A percentile compares a stretch with the other conserved stretches of the same genome.
Conservation (phyloP, 1,140 invertebrate species). For the Heliothis virescens region DNA sequence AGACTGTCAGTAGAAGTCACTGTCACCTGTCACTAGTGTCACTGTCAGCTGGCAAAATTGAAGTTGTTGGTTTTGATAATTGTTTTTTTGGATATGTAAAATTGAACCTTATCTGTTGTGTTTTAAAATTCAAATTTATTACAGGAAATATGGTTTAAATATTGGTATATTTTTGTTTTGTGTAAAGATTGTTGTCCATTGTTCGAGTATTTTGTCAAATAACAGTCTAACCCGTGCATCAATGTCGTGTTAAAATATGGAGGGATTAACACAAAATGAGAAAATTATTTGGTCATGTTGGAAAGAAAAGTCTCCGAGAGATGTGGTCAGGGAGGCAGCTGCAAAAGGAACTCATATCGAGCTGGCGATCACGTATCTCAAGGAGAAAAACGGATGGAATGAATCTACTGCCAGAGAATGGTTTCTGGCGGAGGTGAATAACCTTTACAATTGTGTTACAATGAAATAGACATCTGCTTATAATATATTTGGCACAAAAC, state of each 20-base stretch:
- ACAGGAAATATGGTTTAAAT: background rate
- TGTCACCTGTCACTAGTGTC: too few relatives aligned
- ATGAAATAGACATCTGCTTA: background rate
- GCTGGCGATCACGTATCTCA: slow-evolving; percentile 87
- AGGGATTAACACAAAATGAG: slow-evolving; percentile 85
- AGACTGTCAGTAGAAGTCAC: too few relatives aligned
- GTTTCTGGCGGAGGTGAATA: slow-evolving; percentile 86
- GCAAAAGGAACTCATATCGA: slow-evolving; percentile 88
- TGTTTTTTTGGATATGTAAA: background rate
- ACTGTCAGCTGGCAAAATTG: slow-evolving; percentile 16
- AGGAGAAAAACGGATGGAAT: slow-evolving; percentile 85
- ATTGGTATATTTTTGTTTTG: slow-evolving; percentile 44
- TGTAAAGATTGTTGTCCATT: slow-evolving; percentile 51
- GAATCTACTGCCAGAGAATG: slow-evolving; percentile 85
- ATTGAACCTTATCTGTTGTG: background rate
- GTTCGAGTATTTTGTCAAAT: slow-evolving; percentile 46
- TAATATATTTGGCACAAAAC: too few relatives aligned
- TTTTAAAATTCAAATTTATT: slow-evolving; percentile 1
- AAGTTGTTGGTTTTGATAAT: background rate
- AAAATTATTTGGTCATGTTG: slow-evolving; percentile 87
- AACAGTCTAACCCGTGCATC: slow-evolving; percentile 31
- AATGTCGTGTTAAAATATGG: slow-evolving; percentile 73
- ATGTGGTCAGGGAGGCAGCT: slow-evolving; percentile 89
- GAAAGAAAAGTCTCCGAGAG: slow-evolving; percentile 86
- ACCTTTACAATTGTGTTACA: slow-evolving; percentile 37